Evolutionary conservation across 2,888 invertebrate species (phyloP).

Genomic region (Clunio marinus): DNA sequence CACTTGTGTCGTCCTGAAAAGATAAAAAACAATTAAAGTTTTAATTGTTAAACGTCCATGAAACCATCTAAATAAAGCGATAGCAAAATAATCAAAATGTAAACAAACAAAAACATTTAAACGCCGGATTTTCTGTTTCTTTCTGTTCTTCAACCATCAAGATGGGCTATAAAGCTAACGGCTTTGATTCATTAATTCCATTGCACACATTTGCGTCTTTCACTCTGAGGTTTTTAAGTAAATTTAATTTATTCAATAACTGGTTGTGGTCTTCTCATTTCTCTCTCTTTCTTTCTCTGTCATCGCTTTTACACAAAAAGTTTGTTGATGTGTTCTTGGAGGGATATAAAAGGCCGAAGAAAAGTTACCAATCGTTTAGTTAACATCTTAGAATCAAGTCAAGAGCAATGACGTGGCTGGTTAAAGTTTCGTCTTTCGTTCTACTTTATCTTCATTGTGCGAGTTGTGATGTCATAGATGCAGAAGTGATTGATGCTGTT

Average conservation of each 20-base stretch:
- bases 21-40: background rate
- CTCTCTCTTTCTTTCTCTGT: no score
- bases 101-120: no score
- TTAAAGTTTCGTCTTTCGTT: no score
- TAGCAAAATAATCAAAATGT: background rate
- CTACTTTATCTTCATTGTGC: no score
- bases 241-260: no score
- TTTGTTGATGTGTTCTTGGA: background rate
- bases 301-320: no score
- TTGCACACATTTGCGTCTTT: slow-evolving; percentile 3
- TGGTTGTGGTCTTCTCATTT: no score
- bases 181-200: background rate
- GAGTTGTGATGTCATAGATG: background rate
- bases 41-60: background rate
- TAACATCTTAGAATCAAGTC: background rate
- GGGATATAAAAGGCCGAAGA: background rate
- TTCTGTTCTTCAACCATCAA: background rate
- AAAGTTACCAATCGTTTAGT: background rate
- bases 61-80: background rate
- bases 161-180: background rate
- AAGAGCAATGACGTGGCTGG: background rate
- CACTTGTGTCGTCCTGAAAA: slow-evolving; percentile 20
- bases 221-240: no score
- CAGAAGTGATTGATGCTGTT: background rate
- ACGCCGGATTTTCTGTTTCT: background rate